phyloP scores from a whole-genome alignment of 2,797 vertebrate genomes.

The Peromyscus aztecus region DNA sequence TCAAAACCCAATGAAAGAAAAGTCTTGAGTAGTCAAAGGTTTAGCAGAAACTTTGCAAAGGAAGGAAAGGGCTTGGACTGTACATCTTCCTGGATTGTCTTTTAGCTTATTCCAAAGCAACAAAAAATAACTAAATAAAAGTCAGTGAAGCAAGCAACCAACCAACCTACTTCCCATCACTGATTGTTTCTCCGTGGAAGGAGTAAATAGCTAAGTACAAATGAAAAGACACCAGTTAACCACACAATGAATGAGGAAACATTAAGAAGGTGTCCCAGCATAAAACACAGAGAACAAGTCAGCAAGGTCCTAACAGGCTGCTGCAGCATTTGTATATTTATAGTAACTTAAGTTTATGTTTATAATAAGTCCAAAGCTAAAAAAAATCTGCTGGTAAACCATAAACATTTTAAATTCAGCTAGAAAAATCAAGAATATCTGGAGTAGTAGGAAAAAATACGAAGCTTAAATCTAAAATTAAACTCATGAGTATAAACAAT shows the following conservation, averaged over 20 bases:
- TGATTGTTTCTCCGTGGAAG: not conserved
- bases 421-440: conserved; percentile 78
- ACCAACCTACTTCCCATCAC: not conserved
- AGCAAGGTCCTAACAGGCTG: conserved; percentile 39
- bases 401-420: conserved; percentile 80
- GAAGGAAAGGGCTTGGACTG: not conserved
- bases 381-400: conserved; percentile 66
- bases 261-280: not conserved
- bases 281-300: conserved; percentile 22
- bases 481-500: conserved; percentile 83
- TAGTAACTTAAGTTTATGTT: conserved; percentile 49
- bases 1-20: not conserved
- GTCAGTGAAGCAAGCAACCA: not conserved
- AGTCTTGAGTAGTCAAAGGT: not conserved
- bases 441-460: conserved; percentile 81
- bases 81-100: not conserved
- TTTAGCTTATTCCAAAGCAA: not conserved
- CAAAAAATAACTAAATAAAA: not conserved
- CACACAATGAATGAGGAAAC: not conserved
- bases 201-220: not conserved
- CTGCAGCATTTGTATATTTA: conserved; percentile 68
- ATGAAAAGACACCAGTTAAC: not conserved
- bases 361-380: conserved; percentile 67
- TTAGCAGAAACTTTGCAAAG: not conserved
- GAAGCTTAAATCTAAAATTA: conserved; percentile 84